Base-by-base conservation (phyloP, 2,797 vertebrate species). In the Sebastolobus altivelis region DNA sequence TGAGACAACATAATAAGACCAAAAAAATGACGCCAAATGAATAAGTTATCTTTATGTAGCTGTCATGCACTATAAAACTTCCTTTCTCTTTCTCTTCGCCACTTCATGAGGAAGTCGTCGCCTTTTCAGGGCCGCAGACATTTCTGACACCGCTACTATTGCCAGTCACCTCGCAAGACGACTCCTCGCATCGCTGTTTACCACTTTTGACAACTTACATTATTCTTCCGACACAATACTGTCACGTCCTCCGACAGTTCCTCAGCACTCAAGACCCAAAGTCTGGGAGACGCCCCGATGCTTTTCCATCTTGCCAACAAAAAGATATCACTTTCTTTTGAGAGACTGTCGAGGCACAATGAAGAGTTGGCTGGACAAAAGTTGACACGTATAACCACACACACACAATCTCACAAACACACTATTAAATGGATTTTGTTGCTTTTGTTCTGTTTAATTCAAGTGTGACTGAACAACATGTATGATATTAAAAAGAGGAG, bases 31-130 rank as follows among this genome's bases (percentile, higher is more conserved):
- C 11, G 13, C 61, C 38, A n/a, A 77, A 56, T 10, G 40, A 56
- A 43, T 4, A 54, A 33, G 16, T 52, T 49, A 77, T 38, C 37
- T 82, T 77, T 46, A 56, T 71, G 37, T 33, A 35, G 66, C 68
- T 68, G 76, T 27, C 75, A 22, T 13, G 35, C 65, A 6, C 33
- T 37, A 27, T 22, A 10, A 78, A 86, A 82, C 29, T 22, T 65
- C 1, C 61, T 79, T 79, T 62, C 58, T 88, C 52, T 79, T 75
- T 7, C 58, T 88, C 52, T 79, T 75, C 7, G 69, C 85, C 90
- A 83, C 90, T 93, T 89, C 95, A 94, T 88, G 93, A 95, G 92
- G 93, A 96, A 96, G 88, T 93, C 92, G 90, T 95, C 90, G 86
- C 27, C 60, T 89, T 65, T 92, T 96, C 93, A 92, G 77, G 81